Base-by-base conservation (phyloP, 2,888 invertebrate species). In the Drosophila nr. perissopoda region DNA sequence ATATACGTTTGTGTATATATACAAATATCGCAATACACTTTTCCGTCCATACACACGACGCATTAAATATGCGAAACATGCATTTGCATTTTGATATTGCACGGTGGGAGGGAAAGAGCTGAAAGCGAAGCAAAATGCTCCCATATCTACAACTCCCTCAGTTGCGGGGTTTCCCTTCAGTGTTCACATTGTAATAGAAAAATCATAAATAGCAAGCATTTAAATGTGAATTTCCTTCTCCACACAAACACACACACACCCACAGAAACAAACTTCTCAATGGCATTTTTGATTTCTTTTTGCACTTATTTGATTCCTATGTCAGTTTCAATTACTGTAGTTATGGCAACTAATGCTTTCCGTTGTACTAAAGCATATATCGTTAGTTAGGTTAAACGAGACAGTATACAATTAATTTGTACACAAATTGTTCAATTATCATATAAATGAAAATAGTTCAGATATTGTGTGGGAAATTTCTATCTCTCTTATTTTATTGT, bases 61-160 rank as follows among this genome's bases (percentile, higher is more conserved):
- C 78, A 80, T 89, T 81, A 87, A 89, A 80, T 85, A 85, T 87
- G 87, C 83, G 75, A 73, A 81, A 76, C 75, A 83, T 87, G 87
- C 81, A 87, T 87, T 87, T 84, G 89, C 79, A 87, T 89, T 87
- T 83, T 79, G 77, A 87, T 84, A 72, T 76, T 46, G 16, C 77
- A 74, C 48, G 36, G 54, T 18, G 36, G 27, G n/a, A 27, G 38
- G n/a, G 38, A 27, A 25, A 8, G 66, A 64, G 48, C 67, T 59
- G 71, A 73, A 68, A 68, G 76, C 60, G 51, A 60, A 57, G 52
- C 46, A 54, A 36, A 77, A 65, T 58, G 29, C 53, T 72, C 42
- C 27, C 71, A 72, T 58, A 53, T 70, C 64, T 54, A 49, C 62
- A 54, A 57, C 59, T 36, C 42, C 48, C 60, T 59, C 38, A 33